phyloP scores from a whole-genome alignment of 2,797 vertebrate genomes.

The Crenuchus spilurus region DNA sequence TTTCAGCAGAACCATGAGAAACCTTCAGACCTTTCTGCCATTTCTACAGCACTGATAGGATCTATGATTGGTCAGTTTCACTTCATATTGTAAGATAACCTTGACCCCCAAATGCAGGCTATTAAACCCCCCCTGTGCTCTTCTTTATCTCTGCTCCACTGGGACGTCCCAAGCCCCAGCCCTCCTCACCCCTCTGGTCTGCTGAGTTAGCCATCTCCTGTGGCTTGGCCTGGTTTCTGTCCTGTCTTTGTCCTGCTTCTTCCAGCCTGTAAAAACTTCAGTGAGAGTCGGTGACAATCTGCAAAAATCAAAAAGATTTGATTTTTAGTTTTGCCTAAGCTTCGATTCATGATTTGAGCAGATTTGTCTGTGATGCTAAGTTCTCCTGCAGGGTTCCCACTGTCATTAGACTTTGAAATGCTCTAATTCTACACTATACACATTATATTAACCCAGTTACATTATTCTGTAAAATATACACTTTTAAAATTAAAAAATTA shows the following conservation, averaged over 20 bases:
- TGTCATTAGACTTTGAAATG: too few species aligned
- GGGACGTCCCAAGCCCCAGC: background rate
- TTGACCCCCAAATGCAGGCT: background rate
- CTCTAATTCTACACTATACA: too few species aligned
- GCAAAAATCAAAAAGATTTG: too few species aligned
- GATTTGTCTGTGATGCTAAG: too few species aligned
- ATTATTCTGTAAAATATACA: too few species aligned
- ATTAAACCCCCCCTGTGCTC: background rate
- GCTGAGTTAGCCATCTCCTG: background rate
- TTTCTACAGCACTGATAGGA: background rate
- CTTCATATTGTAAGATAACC: slow-evolving; percentile 1
- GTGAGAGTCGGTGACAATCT: background rate
- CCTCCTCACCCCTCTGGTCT: slow-evolving; percentile 3
- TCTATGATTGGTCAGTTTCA: slow-evolving; percentile 8
- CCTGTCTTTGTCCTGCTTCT: background rate
- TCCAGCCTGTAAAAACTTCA: background rate
- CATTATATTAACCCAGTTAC: too few species aligned
- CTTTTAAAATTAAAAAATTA: too few species aligned
- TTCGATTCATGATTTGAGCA: too few species aligned
- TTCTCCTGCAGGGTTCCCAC: too few species aligned
- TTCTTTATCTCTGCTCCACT: background rate
- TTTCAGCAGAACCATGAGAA: background rate
- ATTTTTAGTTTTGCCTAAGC: too few species aligned
- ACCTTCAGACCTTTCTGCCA: background rate
- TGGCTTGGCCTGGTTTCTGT: slow-evolving; percentile 8